Conservation (phyloP, 1,140 invertebrate genomes). For the Neodiprion pinetum region DNA sequence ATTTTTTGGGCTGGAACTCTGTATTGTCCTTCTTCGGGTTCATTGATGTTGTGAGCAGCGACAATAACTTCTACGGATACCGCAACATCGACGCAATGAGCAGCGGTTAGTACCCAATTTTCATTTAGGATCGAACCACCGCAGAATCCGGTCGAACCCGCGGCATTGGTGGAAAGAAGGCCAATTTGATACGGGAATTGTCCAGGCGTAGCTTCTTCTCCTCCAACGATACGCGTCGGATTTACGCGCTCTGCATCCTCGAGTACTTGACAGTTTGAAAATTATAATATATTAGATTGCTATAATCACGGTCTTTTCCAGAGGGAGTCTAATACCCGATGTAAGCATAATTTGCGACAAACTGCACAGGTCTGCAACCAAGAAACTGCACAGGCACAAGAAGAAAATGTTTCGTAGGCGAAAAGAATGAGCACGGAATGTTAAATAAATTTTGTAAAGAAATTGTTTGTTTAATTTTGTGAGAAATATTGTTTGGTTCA, state of each 20-base stretch:
- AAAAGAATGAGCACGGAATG: too few species aligned
- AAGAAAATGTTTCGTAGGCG: too few species aligned
- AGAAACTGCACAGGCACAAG: too few species aligned
- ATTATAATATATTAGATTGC: not conserved
- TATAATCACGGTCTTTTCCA: too few species aligned
- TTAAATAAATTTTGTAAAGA: too few species aligned
- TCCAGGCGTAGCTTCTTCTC: constrained; percentile 47
- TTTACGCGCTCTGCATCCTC: not conserved
- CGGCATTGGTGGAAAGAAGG: constrained; percentile 49
- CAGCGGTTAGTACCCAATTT: constrained; percentile 67
- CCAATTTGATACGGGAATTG: constrained; percentile 65
- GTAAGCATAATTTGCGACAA: too few species aligned
- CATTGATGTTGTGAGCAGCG: constrained; percentile 12
- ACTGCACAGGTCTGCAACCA: not conserved
- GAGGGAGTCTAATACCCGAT: too few species aligned
- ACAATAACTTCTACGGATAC: constrained; percentile 15
- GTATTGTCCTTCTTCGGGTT: not conserved
- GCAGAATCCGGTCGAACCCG: constrained; percentile 53
- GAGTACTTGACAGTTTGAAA: not conserved
- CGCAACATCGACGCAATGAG: constrained; percentile 63
- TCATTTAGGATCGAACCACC: constrained; percentile 66
- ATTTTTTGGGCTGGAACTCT: not conserved
- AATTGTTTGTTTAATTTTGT: too few species aligned
- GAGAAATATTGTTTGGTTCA: too few species aligned
- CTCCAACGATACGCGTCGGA: constrained; percentile 43